Conservation (phyloP, 2,113 vertebrate genomes). For the Poeciliopsis retropinna region DNA sequence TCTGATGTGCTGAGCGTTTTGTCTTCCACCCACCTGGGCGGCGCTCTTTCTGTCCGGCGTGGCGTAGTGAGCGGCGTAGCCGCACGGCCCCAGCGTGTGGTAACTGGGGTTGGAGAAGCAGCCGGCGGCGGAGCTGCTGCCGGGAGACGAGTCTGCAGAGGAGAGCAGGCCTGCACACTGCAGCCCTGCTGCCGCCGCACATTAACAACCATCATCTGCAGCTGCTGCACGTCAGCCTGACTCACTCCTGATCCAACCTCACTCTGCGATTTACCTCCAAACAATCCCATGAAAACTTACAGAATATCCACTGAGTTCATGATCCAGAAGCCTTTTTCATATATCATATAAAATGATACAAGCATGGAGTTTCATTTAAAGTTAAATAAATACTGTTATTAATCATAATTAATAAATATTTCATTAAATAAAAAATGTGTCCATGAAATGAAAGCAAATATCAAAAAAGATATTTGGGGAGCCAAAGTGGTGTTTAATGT, state of each 20-base stretch:
- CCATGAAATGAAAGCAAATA: no score
- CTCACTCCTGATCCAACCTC: background rate
- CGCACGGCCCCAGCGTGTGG: slow-evolving; percentile 84
- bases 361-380: no score
- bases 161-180: slow-evolving; percentile 75
- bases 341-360: no score
- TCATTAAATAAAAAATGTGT: no score
- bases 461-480: no score
- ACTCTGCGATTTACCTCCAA: background rate
- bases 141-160: slow-evolving; percentile 83
- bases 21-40: slow-evolving; percentile 77
- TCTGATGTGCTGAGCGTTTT: no score
- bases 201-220: background rate
- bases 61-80: slow-evolving; percentile 84
- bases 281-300: no score
- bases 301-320: no score
- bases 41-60: slow-evolving; percentile 81
- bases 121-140: slow-evolving; percentile 66
- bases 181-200: slow-evolving; percentile 57
- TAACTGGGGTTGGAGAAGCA: slow-evolving; percentile 92
- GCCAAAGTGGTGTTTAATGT: no score
- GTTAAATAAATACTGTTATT: no score
- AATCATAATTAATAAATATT: no score
- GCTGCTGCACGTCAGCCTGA: background rate
- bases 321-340: no score